These are phyloP conservation scores for Euthynnus affinis DNA, from an alignment of 2,797 vertebrate genomes.

Conservation along the genomic window DNA sequence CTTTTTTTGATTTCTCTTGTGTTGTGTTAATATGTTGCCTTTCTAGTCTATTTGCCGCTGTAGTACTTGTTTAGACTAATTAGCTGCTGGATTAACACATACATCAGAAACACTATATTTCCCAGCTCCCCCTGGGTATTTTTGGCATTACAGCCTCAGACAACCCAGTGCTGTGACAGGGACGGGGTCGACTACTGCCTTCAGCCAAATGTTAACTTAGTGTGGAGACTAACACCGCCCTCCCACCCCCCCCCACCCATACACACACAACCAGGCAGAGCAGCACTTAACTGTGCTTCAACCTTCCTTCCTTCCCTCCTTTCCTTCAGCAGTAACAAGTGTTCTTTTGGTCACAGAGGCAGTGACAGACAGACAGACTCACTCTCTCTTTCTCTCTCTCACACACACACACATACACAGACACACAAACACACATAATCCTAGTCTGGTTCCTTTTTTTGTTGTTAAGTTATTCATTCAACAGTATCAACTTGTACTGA, in stretches of 20 bases:
- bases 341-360: background rate
- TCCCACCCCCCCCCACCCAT: background rate
- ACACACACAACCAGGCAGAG: slow-evolving; percentile 1
- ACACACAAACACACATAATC: background rate
- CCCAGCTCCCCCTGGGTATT: slow-evolving; percentile 43
- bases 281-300: slow-evolving; percentile 36
- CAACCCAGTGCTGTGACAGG: slow-evolving; percentile 37
- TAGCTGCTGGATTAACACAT: slow-evolving; percentile 41
- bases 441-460: background rate
- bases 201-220: slow-evolving; percentile 72
- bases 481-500: background rate
- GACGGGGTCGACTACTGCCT: slow-evolving; percentile 58
- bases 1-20: background rate
- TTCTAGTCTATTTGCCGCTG: slow-evolving; percentile 16
- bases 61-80: slow-evolving; percentile 42
- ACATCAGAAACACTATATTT: slow-evolving; percentile 55
- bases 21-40: background rate
- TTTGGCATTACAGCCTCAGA: slow-evolving; percentile 37
- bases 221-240: slow-evolving; percentile 2
- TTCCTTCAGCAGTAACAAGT: slow-evolving; percentile 44
- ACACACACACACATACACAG: background rate
- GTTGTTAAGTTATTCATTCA: background rate
- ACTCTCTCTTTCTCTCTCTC: too few species aligned
- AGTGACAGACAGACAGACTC: background rate
- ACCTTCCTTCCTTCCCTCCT: too few species aligned